phyloP scores from a whole-genome alignment of 1,140 invertebrate species.

The Cydia amplana region DNA sequence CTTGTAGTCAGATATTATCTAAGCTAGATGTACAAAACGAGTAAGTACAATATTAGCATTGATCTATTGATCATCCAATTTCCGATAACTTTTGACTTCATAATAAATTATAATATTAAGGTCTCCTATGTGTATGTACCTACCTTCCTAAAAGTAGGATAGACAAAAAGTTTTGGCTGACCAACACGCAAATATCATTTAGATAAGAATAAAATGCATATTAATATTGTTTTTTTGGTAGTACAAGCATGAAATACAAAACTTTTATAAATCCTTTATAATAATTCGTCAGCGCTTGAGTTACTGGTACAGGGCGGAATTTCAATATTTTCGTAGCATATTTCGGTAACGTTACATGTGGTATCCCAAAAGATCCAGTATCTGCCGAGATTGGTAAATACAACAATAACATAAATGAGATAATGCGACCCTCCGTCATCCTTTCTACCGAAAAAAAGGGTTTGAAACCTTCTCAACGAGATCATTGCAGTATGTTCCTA shows the following conservation, averaged over 20 bases:
- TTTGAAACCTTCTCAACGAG: conserved; percentile 46
- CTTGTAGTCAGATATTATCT: too few relatives aligned
- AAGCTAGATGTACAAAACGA: too few relatives aligned
- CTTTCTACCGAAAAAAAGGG: conserved; percentile 41
- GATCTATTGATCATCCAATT: too few relatives aligned
- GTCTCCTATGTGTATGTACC: too few relatives aligned
- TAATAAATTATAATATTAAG: too few relatives aligned
- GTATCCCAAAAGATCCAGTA: conserved; percentile 10
- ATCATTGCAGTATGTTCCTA: conserved; percentile 51
- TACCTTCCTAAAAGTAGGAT: too few relatives aligned
- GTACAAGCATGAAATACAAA: background rate
- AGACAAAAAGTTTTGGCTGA: too few relatives aligned
- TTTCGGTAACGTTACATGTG: background rate
- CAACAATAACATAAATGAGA: conserved; percentile 43
- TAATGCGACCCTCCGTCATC: conserved; percentile 41
- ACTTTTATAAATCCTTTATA: conserved; percentile 40
- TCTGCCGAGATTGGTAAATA: conserved; percentile 26
- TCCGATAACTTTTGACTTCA: too few relatives aligned
- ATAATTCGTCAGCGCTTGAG: conserved; percentile 35
- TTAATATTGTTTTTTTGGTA: too few relatives aligned
- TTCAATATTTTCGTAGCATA: conserved; percentile 12
- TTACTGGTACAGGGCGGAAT: background rate
- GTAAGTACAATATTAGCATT: too few relatives aligned
- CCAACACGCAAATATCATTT: too few relatives aligned
- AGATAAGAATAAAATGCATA: too few relatives aligned